A percentile compares a stretch with the other conserved stretches of the same genome.
These are phyloP conservation scores for Thera obeliscata DNA, from an alignment of 2,888 invertebrate genomes.

Conservation along the genomic window DNA sequence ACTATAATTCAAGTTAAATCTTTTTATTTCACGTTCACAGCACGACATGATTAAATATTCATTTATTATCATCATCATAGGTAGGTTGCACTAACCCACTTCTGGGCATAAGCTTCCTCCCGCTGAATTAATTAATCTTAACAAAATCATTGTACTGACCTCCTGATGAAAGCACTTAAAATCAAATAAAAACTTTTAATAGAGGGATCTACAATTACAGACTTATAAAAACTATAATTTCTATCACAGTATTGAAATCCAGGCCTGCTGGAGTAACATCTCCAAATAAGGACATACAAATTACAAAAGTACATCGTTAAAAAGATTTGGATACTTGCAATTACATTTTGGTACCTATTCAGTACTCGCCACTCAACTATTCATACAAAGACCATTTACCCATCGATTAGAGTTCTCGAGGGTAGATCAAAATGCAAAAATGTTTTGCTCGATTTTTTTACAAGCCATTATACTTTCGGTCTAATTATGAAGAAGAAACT, in stretches of 20 bases:
- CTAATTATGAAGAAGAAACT: too few relatives aligned
- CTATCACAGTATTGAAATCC: conserved; percentile 59
- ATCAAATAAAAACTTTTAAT: conserved; percentile 11
- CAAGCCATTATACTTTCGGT: too few relatives aligned
- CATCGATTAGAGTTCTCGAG: background rate
- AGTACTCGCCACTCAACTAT: conserved; percentile 1
- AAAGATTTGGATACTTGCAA: background rate
- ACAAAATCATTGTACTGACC: conserved; percentile 8
- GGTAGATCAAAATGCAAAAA: too few relatives aligned
- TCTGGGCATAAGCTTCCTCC: too few relatives aligned
- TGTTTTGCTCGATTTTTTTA: too few relatives aligned
- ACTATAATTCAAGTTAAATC: conserved; percentile 16
- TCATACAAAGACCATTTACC: background rate
- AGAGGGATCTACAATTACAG: conserved; percentile 13
- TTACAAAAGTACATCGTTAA: conserved; percentile 15
- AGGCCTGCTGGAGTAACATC: conserved; percentile 35
- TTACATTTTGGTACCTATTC: background rate
- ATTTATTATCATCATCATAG: too few relatives aligned
- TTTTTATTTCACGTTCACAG: conserved; percentile 26
- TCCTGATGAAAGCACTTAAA: conserved; percentile 9
- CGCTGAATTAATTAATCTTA: conserved; percentile 1
- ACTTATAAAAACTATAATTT: conserved; percentile 42
- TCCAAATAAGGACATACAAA: conserved; percentile 18
- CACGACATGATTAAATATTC: conserved; percentile 29
- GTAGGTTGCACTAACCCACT: too few relatives aligned